Base-by-base conservation (phyloP, 2,113 vertebrate species). In the Carlito syrichta region DNA sequence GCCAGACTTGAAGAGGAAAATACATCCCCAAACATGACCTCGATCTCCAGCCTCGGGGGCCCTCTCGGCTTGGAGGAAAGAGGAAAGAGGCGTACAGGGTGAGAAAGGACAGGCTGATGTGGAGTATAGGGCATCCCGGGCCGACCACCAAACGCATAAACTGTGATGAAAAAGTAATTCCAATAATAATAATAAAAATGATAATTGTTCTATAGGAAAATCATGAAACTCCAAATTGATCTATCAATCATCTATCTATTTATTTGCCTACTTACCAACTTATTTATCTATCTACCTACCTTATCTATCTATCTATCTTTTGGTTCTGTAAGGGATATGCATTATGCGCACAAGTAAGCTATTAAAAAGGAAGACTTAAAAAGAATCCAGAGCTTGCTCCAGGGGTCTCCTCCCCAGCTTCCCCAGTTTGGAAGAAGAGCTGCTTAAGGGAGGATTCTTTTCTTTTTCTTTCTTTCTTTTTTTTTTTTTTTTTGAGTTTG, bases 51-150 rank as follows among this genome's bases (percentile, higher is more conserved):
- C 60, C 23, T 66, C 6, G 5, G 12, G 16, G 10, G 48, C 19
- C 38, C 16, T 63, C 63, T 50, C 50, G 77, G 38, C 62, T n/a
- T 48, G 25, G 17, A 40, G 8, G n/a, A 66, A 58, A 58, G 73
- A 25, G 17, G 50, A 3, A 6, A 17, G 6, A 77, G 23, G 17
- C 40, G 8, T 2, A 17, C 8, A 0, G 0, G 20, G 9, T 8
- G 66, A 62, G 5, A 52, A 12, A 5, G 16, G 54, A 56, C 30
- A 25, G 66, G 23, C 35, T 22, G 0, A 22, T 25, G 20, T 58
- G 17, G 11, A 19, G 2, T 66, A 84, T 56, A 74, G 17, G 12
- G 73, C 27, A 9, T 48, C 45, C 32, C 2, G 3, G 11, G 35
- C 8, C 74, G 78, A 30, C 4, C 38, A 16, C 6, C 35, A 48